A percentile compares a stretch with the other conserved stretches of the same genome.
Evolutionary conservation across 2,113 vertebrate species (phyloP).

Genomic region (Mohoua ochrocephala): DNA sequence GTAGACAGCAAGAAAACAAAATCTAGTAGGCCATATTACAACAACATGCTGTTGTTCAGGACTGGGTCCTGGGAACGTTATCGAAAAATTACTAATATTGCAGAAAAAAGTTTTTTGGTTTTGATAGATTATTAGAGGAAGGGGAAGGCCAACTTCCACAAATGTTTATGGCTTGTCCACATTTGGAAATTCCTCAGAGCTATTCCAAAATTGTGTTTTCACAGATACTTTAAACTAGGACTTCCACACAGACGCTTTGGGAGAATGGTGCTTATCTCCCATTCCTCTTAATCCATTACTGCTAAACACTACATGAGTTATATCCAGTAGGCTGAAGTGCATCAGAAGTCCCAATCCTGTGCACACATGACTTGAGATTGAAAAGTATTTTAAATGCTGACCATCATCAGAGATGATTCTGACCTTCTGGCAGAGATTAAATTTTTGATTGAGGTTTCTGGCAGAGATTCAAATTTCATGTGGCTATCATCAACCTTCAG

Average conservation of each 20-base stretch:
- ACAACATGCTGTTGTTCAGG: neutral
- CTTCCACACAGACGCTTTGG: rapidly evolving
- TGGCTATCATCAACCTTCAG: neutral
- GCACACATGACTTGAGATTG: neutral
- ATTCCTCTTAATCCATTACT: neutral
- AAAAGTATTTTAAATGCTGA: neutral
- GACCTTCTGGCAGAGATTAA: neutral
- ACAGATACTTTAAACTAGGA: neutral
- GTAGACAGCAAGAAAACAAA: neutral
- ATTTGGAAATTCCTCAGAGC: neutral
- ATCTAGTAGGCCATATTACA: neutral
- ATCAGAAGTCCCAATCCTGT: rapidly evolving
- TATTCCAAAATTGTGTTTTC: neutral
- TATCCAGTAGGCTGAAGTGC: neutral
- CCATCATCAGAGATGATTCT: neutral
- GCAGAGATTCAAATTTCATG: neutral
- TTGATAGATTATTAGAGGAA: neutral
- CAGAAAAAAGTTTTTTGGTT: neutral
- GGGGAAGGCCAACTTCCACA: neutral
- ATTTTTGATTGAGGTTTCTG: neutral
- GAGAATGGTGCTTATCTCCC: neutral
- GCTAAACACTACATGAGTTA: neutral
- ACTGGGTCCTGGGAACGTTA: neutral
- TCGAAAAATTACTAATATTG: neutral
- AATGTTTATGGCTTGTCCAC: neutral